Base-by-base conservation (phyloP, 2,888 invertebrate genomes). In the Drosophila algonquin region DNA sequence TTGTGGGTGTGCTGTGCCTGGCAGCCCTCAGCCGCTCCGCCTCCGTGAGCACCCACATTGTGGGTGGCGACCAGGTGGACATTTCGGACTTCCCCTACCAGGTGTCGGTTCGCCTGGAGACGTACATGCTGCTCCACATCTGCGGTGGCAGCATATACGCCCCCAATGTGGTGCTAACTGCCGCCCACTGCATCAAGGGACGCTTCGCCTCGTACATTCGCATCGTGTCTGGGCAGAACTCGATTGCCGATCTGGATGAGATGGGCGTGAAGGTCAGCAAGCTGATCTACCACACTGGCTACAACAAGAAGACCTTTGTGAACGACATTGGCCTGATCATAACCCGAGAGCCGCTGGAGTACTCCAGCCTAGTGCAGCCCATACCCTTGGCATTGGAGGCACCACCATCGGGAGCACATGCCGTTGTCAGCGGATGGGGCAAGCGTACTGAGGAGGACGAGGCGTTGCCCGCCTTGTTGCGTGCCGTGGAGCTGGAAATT, bases 301-400 rank as follows among this genome's bases (percentile, higher is more conserved):
- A 87, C 58, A 85, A 81, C 45, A 83, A 90, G 54, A 85, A 81
- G 48, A 85, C 89, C 0, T 93, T 93, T 91, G 93, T 94, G 63
- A 93, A 93, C 73, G 95, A 95, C 63, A 91, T 94, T 5, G 94
- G 94, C 0, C 75, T 94, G 1, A 87, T 95, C 10, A 93, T 93
- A 89, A 91, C 95, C 3, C 73, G 91, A 0, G 91, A 89, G 4
- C 91, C 93, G 0, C 81, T 95, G 52, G 76, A 79, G 4, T 94
- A 93, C 63, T 92, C 84, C 51, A 81, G 90, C 0, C 84, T 78
- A 0, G 91, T 93, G 0, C 91, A 92, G 30, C 90, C 93, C 0
- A 92, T 94, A 21, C 67, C 79, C 0, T 55, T 90, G 74, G 88
- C 89, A 4, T 81, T 84, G 14, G 72, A 82, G 5, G 16, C 35